Conservation (phyloP, 2,888 invertebrate genomes). For the Dimorphilus gyrociliatus region DNA sequence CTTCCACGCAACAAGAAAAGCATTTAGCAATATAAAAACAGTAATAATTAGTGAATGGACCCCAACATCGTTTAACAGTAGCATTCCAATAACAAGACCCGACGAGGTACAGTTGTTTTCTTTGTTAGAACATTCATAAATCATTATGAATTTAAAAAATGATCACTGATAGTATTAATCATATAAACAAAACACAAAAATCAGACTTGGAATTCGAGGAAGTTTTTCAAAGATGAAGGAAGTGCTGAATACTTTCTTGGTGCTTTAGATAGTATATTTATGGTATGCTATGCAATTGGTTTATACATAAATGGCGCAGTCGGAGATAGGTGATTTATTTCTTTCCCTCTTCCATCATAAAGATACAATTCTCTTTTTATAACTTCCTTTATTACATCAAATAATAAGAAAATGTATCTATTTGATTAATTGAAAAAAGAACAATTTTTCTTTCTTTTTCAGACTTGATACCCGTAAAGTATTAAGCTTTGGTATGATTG, state of each 20-base stretch:
- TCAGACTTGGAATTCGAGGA: constrained; percentile 31
- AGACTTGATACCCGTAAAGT: constrained; percentile 37
- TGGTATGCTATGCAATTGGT: constrained; percentile 34
- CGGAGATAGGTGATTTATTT: constrained; percentile 32
- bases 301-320: constrained; percentile 40
- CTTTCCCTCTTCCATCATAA: background rate
- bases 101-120: no score
- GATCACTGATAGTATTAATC: no score
- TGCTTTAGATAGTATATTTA: constrained; percentile 30
- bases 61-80: no score
- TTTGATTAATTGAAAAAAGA: background rate
- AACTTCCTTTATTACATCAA: background rate
- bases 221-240: constrained; percentile 17
- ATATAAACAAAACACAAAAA: no score
- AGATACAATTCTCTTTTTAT: no score
- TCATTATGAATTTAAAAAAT: no score
- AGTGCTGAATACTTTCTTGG: constrained; percentile 28
- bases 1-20: no score
- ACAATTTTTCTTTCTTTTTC: constrained; percentile 7
- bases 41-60: no score
- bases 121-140: no score
- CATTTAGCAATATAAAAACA: no score
- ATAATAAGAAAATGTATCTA: background rate
- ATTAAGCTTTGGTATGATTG: constrained; percentile 38
- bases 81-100: no score